Conservation (phyloP, 2,797 vertebrate species). For the Buphagus erythrorhynchus region DNA sequence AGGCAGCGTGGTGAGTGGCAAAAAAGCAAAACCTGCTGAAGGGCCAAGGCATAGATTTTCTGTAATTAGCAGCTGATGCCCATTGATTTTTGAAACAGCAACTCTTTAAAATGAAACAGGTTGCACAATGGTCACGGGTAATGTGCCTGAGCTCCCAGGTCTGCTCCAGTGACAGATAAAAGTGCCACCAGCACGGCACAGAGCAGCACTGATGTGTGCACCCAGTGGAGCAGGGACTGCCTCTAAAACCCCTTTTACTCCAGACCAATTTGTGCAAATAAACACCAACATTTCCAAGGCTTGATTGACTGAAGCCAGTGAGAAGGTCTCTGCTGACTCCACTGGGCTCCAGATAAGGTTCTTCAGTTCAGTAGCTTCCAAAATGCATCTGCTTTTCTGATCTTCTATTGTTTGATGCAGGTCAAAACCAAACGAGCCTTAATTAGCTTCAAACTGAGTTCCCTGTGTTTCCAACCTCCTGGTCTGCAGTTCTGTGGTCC, state of each 20-base stretch:
- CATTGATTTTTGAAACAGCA: slow-evolving; percentile 62
- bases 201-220: neutral
- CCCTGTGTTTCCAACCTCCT: slow-evolving; percentile 21
- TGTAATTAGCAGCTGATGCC: slow-evolving; percentile 53
- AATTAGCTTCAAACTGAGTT: slow-evolving; percentile 66
- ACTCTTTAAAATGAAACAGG: neutral
- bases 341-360: slow-evolving; percentile 57
- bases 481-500: slow-evolving; percentile 23
- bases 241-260: neutral
- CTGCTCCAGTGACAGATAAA: neutral
- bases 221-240: neutral
- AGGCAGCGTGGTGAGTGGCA: neutral
- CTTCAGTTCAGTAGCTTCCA: slow-evolving; percentile 39
- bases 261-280: slow-evolving; percentile 30
- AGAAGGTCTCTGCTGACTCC: slow-evolving; percentile 54
- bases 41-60: slow-evolving; percentile 54
- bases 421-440: slow-evolving; percentile 56
- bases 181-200: neutral
- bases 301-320: slow-evolving; percentile 42
- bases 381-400: slow-evolving; percentile 62
- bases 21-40: slow-evolving; percentile 10
- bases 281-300: neutral
- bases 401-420: slow-evolving; percentile 68
- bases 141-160: neutral
- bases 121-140: neutral